Percentiles rank a stretch among this genome's conserved stretches.
These are phyloP conservation scores for Metallyticus violacea DNA, from an alignment of 2,888 invertebrate genomes.

Conservation along the genomic window DNA sequence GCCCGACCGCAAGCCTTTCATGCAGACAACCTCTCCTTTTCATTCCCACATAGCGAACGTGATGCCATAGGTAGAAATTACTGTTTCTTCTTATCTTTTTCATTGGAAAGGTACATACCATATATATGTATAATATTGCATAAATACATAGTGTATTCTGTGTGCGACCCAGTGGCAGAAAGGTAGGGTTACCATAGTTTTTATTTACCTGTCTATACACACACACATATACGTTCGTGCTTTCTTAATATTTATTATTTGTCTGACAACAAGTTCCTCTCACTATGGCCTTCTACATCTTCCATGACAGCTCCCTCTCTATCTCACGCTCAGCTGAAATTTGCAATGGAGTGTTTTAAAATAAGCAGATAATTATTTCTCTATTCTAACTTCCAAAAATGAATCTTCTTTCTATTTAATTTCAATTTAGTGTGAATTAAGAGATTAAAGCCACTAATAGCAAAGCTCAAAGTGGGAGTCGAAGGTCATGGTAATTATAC, in stretches of 20 bases:
- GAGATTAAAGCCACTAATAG: background rate
- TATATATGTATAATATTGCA: too few relatives aligned
- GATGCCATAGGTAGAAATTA: background rate
- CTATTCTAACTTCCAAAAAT: background rate
- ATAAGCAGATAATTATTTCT: background rate
- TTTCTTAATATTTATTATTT: background rate
- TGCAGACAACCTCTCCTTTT: too few relatives aligned
- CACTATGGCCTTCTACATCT: background rate
- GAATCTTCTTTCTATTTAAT: background rate
- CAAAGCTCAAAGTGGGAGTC: background rate
- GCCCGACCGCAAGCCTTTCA: background rate
- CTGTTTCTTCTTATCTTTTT: background rate
- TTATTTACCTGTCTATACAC: background rate
- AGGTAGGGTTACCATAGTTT: background rate
- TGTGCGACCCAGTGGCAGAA: too few relatives aligned
- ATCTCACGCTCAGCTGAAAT: background rate
- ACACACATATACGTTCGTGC: background rate
- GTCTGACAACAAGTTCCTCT: background rate
- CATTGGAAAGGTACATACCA: background rate
- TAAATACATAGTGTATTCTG: background rate
- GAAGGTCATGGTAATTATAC: background rate
- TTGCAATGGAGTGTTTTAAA: background rate
- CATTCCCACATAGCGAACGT: background rate
- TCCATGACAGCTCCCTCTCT: background rate
- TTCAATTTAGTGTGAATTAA: background rate